phyloP scores from a whole-genome alignment of 2,888 invertebrate species.

The Scelioninae gen. 1 region DNA sequence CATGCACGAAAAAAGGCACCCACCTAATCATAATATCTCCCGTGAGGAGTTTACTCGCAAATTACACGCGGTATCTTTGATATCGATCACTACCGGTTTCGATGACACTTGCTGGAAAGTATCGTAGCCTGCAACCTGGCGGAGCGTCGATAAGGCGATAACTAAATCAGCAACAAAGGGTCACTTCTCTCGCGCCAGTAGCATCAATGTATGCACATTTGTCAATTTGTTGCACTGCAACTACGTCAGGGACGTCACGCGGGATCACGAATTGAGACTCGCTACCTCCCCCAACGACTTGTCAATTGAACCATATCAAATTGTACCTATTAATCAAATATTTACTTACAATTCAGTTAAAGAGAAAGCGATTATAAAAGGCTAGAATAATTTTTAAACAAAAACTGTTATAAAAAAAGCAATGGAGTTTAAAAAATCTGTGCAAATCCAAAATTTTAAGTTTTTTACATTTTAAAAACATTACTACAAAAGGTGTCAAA shows the following conservation, averaged over 20 bases:
- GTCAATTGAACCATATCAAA: conserved; percentile 7
- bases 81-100: conserved; percentile 72
- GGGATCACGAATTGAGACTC: conserved; percentile 75
- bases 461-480: too few species aligned
- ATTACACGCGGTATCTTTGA: conserved; percentile 60
- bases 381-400: too few species aligned
- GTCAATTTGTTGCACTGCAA: conserved; percentile 80
- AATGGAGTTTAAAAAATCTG: too few species aligned
- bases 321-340: not conserved
- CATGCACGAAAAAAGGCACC: conserved; percentile 70
- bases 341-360: not conserved
- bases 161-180: conserved; percentile 82
- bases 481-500: too few species aligned
- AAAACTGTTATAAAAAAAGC: too few species aligned
- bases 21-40: conserved; percentile 84
- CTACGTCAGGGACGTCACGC: conserved; percentile 78
- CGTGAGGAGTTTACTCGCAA: conserved; percentile 77
- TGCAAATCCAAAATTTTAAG: too few species aligned
- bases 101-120: conserved; percentile 63
- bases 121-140: conserved; percentile 76
- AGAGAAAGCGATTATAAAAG: too few species aligned
- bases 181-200: conserved; percentile 75
- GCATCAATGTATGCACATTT: conserved; percentile 77
- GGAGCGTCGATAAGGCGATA: conserved; percentile 80
- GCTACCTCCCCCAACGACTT: conserved; percentile 54